These are phyloP conservation scores for Muscicapa adusta DNA, from an alignment of 2,113 vertebrate species.

Conservation along the genomic window DNA sequence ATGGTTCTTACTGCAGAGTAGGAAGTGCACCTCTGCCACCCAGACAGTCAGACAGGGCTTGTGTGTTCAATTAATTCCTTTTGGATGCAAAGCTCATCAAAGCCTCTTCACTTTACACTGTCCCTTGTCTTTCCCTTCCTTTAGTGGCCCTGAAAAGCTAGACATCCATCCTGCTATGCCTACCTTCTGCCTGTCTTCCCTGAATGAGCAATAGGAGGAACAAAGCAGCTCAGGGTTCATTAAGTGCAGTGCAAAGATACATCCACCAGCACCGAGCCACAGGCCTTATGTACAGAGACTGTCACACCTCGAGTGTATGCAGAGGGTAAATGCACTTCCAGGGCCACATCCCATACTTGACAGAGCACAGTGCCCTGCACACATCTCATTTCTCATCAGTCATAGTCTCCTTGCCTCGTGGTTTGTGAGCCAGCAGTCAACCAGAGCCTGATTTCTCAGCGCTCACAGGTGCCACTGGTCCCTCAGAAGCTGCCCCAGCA, in stretches of 20 bases:
- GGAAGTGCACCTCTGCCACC: background rate
- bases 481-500: background rate
- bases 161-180: background rate
- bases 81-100: background rate
- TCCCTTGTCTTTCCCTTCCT: background rate
- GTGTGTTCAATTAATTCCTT: background rate
- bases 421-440: background rate
- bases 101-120: background rate
- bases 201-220: background rate
- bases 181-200: background rate
- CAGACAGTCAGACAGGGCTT: background rate
- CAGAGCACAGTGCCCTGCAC: background rate
- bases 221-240: background rate
- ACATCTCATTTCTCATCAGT: background rate
- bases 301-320: background rate
- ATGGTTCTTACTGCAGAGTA: background rate
- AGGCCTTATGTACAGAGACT: background rate
- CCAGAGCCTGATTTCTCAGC: background rate
- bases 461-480: background rate
- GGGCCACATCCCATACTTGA: background rate
- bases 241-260: background rate
- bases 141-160: background rate
- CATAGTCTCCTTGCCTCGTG: background rate
- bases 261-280: background rate
- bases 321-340: background rate